A percentile compares a stretch with the other conserved stretches of the same genome.
Evolutionary conservation across 1,140 invertebrate genomes (phyloP).

Genomic region (Geopemphigus sp.): DNA sequence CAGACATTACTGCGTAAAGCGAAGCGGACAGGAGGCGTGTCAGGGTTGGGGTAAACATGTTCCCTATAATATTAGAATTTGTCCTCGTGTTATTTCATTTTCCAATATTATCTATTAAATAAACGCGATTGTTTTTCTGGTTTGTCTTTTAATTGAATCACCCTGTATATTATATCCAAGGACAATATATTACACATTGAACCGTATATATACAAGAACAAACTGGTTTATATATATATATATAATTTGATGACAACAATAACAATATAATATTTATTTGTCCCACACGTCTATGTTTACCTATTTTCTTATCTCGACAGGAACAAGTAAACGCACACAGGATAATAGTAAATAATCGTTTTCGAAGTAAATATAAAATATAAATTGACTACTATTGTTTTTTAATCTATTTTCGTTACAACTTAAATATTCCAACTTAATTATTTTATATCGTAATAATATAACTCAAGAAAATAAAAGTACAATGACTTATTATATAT

Average conservation of each 20-base stretch:
- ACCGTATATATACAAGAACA: not conserved
- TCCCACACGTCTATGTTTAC: not conserved
- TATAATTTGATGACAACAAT: not conserved
- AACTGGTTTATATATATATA: not conserved
- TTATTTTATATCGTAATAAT: not conserved
- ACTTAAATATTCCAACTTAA: not conserved
- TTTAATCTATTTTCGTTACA: constrained; percentile 12
- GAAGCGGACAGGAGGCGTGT: too few species aligned
- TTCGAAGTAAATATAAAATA: constrained; percentile 7
- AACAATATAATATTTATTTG: not conserved
- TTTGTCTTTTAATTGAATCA: too few species aligned
- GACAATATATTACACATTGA: not conserved
- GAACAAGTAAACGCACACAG: not conserved
- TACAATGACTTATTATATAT: not conserved
- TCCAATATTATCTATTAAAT: too few species aligned
- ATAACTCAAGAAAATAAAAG: not conserved
- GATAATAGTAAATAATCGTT: constrained; percentile 11
- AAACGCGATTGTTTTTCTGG: too few species aligned
- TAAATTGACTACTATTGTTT: constrained; percentile 12
- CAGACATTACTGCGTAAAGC: too few species aligned
- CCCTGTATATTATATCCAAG: not conserved
- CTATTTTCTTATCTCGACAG: constrained; percentile 36
- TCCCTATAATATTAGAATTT: too few species aligned
- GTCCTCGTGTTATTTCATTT: too few species aligned
- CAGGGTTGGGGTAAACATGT: too few species aligned